Evolutionary conservation across 1,140 invertebrate species (phyloP).

Genomic region (Leptinotarsa lineolata): DNA sequence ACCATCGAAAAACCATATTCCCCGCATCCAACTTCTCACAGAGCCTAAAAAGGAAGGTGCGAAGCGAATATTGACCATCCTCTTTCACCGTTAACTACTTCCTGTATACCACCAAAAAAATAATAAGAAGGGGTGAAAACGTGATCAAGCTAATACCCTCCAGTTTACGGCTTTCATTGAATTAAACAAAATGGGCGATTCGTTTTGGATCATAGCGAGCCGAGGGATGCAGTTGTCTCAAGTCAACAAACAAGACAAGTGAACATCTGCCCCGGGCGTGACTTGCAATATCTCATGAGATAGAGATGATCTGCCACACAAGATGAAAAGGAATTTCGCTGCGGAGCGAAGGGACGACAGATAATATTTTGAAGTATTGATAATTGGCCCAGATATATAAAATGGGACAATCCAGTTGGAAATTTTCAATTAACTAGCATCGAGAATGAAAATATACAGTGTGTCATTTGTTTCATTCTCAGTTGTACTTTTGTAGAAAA

Average conservation of each 20-base stretch:
- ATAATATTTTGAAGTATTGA: no score
- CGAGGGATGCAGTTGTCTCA: conserved; percentile 45
- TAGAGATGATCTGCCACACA: conserved; percentile 40
- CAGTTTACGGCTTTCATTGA: conserved; percentile 21
- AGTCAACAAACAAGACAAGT: conserved; percentile 46
- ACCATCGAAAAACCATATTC: not conserved
- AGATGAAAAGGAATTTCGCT: conserved; percentile 27
- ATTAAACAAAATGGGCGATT: conserved; percentile 25
- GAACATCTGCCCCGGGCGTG: conserved; percentile 48
- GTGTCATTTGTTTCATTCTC: no score
- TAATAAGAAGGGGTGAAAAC: conserved; percentile 20
- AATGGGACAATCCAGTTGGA: no score
- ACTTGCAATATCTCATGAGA: conserved; percentile 47
- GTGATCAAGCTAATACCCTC: conserved; percentile 20
- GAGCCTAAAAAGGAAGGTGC: not conserved
- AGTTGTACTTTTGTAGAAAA: no score
- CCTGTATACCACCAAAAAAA: not conserved
- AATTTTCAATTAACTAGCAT: no score
- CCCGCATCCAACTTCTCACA: not conserved
- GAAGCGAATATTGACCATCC: not conserved
- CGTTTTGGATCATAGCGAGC: conserved; percentile 28
- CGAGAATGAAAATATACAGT: no score
- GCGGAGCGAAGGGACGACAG: not conserved
- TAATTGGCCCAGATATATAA: no score
- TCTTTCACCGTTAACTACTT: not conserved